phyloP scores from a whole-genome alignment of 2,113 vertebrate genomes.

The Anthoscopus minutus region DNA sequence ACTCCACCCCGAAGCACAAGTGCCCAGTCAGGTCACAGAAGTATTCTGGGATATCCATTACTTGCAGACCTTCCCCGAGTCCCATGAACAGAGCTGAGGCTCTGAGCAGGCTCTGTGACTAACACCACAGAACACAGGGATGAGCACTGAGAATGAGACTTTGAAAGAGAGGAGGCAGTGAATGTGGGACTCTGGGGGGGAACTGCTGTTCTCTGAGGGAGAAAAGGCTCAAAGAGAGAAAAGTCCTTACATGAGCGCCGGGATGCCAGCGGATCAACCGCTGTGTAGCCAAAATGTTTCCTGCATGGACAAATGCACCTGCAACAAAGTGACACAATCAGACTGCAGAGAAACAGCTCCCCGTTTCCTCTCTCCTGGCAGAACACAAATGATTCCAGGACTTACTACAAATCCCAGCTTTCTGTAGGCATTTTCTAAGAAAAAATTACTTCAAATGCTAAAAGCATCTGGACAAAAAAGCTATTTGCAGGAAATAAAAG shows the following conservation, averaged over 20 bases:
- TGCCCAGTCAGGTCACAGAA: neutral
- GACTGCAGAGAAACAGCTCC: neutral
- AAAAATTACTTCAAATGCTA: neutral
- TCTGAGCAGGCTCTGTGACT: neutral
- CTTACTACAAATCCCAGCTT: neutral
- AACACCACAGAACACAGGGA: neutral
- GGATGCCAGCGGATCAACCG: conserved; percentile 88
- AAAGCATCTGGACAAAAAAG: neutral
- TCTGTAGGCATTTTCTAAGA: neutral
- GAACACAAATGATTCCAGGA: neutral
- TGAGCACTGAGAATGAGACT: neutral
- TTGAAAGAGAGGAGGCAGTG: neutral
- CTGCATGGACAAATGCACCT: conserved; percentile 88
- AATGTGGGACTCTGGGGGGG: neutral
- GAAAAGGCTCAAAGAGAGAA: neutral
- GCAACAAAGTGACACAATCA: neutral
- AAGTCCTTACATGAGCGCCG: conserved; percentile 85
- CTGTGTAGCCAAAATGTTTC: conserved; percentile 91
- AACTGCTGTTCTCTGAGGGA: neutral
- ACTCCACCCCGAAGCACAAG: neutral
- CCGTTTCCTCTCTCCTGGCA: too few species aligned
- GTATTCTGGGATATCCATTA: neutral
- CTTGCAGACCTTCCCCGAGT: neutral
- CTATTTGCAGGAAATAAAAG: neutral
- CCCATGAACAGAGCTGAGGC: neutral